phyloP scores from a whole-genome alignment of 2,888 invertebrate genomes.

The Limnephilus marmoratus region DNA sequence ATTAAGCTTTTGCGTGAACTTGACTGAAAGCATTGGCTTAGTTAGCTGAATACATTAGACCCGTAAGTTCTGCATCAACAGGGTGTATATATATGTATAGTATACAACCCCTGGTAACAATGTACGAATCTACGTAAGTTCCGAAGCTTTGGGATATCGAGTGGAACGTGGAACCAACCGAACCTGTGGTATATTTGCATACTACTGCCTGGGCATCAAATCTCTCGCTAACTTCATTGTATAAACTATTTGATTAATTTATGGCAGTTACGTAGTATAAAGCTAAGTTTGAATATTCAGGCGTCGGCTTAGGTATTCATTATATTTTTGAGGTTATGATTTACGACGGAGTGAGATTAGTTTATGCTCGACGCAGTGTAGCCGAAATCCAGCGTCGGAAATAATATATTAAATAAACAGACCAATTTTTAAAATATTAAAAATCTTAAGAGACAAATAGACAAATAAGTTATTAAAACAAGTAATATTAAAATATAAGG shows the following conservation, averaged over 20 bases:
- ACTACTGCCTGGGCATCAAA: slow-evolving; percentile 45
- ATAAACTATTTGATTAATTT: slow-evolving; percentile 37
- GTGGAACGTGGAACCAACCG: slow-evolving; percentile 9
- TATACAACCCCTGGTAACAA: not conserved
- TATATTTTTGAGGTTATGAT: not conserved
- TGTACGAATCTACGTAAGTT: not conserved
- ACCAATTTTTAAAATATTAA: too few relatives aligned
- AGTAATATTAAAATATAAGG: too few relatives aligned
- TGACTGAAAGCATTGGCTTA: not conserved
- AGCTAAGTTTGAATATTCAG: not conserved
- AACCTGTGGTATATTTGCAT: slow-evolving; percentile 52
- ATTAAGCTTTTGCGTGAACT: not conserved
- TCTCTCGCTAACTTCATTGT: slow-evolving; percentile 44
- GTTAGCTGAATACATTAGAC: not conserved
- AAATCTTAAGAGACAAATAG: too few relatives aligned
- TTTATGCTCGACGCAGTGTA: not conserved
- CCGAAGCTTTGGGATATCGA: not conserved
- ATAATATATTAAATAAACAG: not conserved
- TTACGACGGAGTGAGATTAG: not conserved
- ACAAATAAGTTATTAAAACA: too few relatives aligned
- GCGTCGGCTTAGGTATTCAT: not conserved
- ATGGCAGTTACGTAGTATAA: not conserved
- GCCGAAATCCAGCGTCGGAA: not conserved
- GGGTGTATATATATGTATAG: not conserved
- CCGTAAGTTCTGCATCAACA: not conserved